Evolutionary conservation across 2,888 invertebrate species (phyloP), one percentile per base, ranked within the genome.

Genomic region (Trissolcus japonicus): DNA sequence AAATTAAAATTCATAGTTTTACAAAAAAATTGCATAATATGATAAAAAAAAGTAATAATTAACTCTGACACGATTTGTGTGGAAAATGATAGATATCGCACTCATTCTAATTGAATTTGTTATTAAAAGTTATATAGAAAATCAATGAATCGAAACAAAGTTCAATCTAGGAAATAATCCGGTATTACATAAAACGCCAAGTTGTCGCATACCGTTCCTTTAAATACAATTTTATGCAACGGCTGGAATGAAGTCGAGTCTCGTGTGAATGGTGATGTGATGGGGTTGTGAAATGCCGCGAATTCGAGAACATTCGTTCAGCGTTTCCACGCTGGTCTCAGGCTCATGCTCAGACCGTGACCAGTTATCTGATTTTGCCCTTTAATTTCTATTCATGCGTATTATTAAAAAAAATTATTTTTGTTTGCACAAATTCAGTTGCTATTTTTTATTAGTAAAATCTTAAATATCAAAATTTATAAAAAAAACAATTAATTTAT

Each of bases 211-310:
- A 62, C 69, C 62, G 56, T 61, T 69, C 56, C 69, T 62, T 61
- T 62, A 69, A 62, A 69, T 55, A 56, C 62, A 14, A 56, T 56
- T 69, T 69, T 68, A 69, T 69, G 69, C 69, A 69, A 69, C 14
- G 29, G 19, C 17, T 55, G 55, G 55, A 61, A 55, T 55, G 69
- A 55, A 69, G 40, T 61, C 61, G 54, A 7, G 46, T 54, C 48
- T 60, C 6, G 29, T 61, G 55, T 55, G 48, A 55, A 35, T 41
- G 43, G 40, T 50, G 61, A 46, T 54, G 60, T 68, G 66, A 59
- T 43, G 67, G 53, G 59, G 53, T 59, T 67, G 59, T 67, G 67
- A 67, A 67, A 67, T 59, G n/a, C 59, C 43, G 29, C 50, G 21
- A 51, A 67, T 59, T 50, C 59, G 59, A 67, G 59, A 59, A 59